Base-by-base conservation (phyloP, 2,888 invertebrate genomes). In the Mythimna impura region DNA sequence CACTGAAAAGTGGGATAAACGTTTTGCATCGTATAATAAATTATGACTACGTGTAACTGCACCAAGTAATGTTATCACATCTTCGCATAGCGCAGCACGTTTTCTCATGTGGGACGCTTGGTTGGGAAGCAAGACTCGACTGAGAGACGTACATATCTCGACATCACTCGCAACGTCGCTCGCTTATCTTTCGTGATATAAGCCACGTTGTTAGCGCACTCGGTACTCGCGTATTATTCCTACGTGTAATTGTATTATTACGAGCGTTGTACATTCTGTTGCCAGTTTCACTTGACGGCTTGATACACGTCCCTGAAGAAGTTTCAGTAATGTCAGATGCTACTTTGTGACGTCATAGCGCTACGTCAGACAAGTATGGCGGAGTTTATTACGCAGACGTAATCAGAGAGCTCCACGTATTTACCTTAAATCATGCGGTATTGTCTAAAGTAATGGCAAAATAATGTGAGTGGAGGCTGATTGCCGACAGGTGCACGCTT, bases 401-500 rank as follows among this genome's bases (percentile, higher is more conserved):
- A 84, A 87, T 86, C 86, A 83, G 82, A 83, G 78, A 85, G 58
- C 76, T 85, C 74, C 84, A 86, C 83, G 88, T 90, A 89, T 89
- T 91, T 85, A 85, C 83, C 73, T 86, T 89, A 91, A 91, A 91
- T 89, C 87, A 89, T 85, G 88, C 88, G 87, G 88, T 90, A 91
- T 90, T 91, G 93, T 92, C 91, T 92, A 85, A 86, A 86, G 89
- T 92, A 93, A 93, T 91, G 90, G 89, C 89, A 89, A 92, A 92
- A 91, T 93, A 91, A 93, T 92, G 90, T 89, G 89, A 90, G 89
- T 86, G 84, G 86, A 82, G 90, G 89, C 89, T 92, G 92, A 93
- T 93, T 93, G 92, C 91, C 88, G 87, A 90, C 93, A 92, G 92
- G 91, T 92, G 93, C 87, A 87, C 88, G 86, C 89, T 86, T 89